These are phyloP conservation scores for Poecilia velifera DNA, from an alignment of 2,797 vertebrate species.

Conservation along the genomic window DNA sequence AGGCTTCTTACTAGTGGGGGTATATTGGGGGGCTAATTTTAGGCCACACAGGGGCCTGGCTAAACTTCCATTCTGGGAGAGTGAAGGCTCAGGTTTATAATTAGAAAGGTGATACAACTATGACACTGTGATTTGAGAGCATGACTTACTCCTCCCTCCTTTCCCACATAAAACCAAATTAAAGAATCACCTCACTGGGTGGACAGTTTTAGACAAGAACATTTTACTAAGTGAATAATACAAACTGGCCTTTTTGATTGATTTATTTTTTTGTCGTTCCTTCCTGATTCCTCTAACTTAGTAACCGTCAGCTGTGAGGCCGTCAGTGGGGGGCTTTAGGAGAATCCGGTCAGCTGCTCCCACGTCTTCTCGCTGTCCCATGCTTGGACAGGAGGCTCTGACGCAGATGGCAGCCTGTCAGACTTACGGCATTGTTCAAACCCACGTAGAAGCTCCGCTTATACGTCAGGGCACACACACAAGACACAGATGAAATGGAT, in stretches of 20 bases:
- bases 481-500: not conserved
- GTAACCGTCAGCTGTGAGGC: conserved; percentile 61
- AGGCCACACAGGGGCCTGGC: conserved; percentile 86
- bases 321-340: conserved; percentile 48
- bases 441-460: not conserved
- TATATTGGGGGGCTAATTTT: conserved; percentile 86
- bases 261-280: conserved; percentile 19
- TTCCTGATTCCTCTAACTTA: conserved; percentile 34
- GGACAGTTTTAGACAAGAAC: not conserved
- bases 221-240: not conserved
- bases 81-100: conserved; percentile 81
- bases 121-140: conserved; percentile 52
- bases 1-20: conserved; percentile 33
- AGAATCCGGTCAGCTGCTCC: conserved; percentile 69
- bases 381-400: conserved; percentile 29
- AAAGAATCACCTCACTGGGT: not conserved
- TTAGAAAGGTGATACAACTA: conserved; percentile 84
- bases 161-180: conserved; percentile 15
- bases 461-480: conserved; percentile 2
- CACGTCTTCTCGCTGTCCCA: conserved; percentile 39
- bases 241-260: not conserved
- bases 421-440: conserved; percentile 50
- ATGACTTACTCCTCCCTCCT: conserved; percentile 17
- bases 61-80: conserved; percentile 91
- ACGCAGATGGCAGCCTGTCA: conserved; percentile 59